A percentile compares a stretch with the other conserved stretches of the same genome.
Conservation (phyloP, 2,113 vertebrate species). For the Zosterops pallidus region DNA sequence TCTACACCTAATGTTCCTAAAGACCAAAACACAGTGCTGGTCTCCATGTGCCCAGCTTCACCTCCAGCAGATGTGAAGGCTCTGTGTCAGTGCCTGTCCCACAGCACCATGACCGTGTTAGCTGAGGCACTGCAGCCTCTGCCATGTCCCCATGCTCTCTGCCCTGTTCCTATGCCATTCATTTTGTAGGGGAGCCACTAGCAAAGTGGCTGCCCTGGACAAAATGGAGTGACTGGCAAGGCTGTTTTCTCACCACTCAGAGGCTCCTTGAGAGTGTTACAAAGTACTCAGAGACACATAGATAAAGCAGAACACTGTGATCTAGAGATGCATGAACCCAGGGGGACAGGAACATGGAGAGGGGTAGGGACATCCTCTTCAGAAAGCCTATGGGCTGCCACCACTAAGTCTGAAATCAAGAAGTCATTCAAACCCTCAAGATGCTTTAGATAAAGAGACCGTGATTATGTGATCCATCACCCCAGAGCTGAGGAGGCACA, state of each 20-base stretch:
- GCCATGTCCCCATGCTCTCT: not conserved
- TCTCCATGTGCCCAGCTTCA: not conserved
- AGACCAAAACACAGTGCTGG: fast-evolving
- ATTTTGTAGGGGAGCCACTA: not conserved
- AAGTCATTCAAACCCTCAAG: not conserved
- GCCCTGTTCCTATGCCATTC: not conserved
- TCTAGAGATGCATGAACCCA: not conserved
- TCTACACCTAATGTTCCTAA: not conserved
- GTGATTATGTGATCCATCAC: not conserved
- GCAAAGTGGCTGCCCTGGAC: not conserved
- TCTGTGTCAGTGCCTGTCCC: not conserved
- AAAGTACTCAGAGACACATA: fast-evolving
- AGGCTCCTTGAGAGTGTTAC: not conserved
- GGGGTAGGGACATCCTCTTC: not conserved
- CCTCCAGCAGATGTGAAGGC: not conserved
- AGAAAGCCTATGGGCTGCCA: not conserved
- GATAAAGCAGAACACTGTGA: not conserved
- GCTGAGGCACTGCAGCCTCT: not conserved
- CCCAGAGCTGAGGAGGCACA: not conserved
- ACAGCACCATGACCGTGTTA: not conserved
- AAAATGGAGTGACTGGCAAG: fast-evolving
- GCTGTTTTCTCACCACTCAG: not conserved
- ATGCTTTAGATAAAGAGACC: not conserved
- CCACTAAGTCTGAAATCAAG: not conserved
- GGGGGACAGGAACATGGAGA: not conserved